A percentile compares a stretch with the other conserved stretches of the same genome.
Evolutionary conservation across 1,140 invertebrate species (phyloP).

Genomic region (Habropoda laboriosa): DNA sequence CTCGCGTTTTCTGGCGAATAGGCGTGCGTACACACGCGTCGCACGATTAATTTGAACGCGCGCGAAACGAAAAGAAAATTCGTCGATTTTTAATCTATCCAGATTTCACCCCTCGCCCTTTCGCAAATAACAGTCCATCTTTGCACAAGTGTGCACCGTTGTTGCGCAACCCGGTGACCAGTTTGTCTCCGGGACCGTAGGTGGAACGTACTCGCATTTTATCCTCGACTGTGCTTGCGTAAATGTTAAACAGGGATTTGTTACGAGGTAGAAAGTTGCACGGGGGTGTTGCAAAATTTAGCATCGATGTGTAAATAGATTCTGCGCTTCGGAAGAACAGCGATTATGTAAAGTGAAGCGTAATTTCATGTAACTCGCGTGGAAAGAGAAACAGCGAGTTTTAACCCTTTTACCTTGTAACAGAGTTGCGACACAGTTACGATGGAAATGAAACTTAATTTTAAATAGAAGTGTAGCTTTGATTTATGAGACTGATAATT

Average conservation of each 20-base stretch:
- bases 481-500: too few relatives aligned
- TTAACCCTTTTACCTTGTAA: too few relatives aligned
- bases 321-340: too few relatives aligned
- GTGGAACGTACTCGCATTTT: background rate
- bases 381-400: too few relatives aligned
- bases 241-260: background rate
- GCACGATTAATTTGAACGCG: conserved; percentile 42
- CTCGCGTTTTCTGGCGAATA: background rate
- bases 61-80: background rate
- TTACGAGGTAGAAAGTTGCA: background rate
- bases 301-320: background rate
- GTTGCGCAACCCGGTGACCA: background rate
- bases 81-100: background rate
- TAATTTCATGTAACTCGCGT: too few relatives aligned
- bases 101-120: background rate
- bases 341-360: background rate
- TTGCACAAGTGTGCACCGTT: background rate
- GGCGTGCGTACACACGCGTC: conserved; percentile 22
- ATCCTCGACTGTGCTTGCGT: too few relatives aligned
- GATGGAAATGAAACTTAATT: too few relatives aligned
- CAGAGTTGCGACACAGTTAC: too few relatives aligned
- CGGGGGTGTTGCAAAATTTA: background rate
- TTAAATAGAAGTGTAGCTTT: too few relatives aligned
- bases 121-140: background rate
- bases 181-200: background rate